Base-by-base conservation (phyloP, 2,888 invertebrate species). In the Phalera bucephala region DNA sequence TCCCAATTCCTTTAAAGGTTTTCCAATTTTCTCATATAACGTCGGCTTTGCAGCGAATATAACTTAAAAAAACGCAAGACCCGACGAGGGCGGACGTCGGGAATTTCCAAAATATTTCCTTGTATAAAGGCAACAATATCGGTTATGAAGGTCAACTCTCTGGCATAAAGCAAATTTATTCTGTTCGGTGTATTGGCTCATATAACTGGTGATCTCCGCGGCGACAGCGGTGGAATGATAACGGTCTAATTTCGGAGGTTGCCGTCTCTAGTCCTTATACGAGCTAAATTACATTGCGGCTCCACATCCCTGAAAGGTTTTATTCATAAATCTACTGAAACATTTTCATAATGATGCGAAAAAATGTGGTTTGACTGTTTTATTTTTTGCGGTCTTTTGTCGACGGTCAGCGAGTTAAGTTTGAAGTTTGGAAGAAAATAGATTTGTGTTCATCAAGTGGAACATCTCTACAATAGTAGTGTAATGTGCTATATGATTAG, bases 111-210 rank as follows among this genome's bases (percentile, higher is more conserved):
- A 79, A 79, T 75, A 76, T 81, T 80, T 80, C 71, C 78, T 72
- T 71, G 72, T 79, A 75, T 72, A 73, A 73, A 70, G 65, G 72
- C 76, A 76, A 81, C 85, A 84, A 87, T 85, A 88, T 86, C 73
- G 80, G 80, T 75, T 83, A 81, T 75, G 85, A 84, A 87, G 88
- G 87, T 87, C 88, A 86, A 78, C 79, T 71, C 79, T 73, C 67
- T 76, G 73, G 70, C 80, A 85, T 86, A 86, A 83, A 84, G 82
- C 75, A 84, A 88, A 88, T 87, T 87, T 88, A 88, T 89, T 86
- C 87, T 79, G 82, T 83, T 83, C 78, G 60, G 80, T 84, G 84
- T 88, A 89, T 88, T 87, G 87, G 84, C 82, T 79, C 81, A 80
- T 81, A 81, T 84, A 82, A 80, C 81, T 80, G 81, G 84, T 81